Base-by-base conservation (phyloP, 2,797 vertebrate genomes). In the Hippopotamyrus pictus region DNA sequence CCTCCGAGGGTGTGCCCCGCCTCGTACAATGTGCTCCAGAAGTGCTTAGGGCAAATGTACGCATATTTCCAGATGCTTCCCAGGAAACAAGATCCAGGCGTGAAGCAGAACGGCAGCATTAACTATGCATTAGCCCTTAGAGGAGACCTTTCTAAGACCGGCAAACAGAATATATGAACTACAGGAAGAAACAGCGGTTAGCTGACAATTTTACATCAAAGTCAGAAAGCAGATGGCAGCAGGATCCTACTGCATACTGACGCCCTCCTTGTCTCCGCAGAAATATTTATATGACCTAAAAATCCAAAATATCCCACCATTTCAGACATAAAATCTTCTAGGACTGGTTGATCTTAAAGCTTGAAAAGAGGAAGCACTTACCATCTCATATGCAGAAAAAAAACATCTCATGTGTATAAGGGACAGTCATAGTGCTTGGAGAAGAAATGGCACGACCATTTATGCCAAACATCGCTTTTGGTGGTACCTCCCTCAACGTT, bases 181-280 rank as follows among this genome's bases (percentile, higher is more conserved):
- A 48, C 46, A 51, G 22, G 46, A 51, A 29, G 22, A 53, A 53
- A 11, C 1, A 51, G 19, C 46, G 3, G 46, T 53, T 29, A 53
- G 46, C 83, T 22, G 46, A 29, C 83, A 12, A 85, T 85, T 85
- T 85, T 25, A 85, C 83, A 25, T 85, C 83, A 85, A 85, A 85
- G 83, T 29, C 48, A 33, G 19, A 37, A 59, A 46, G 79, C 76
- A 69, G 87, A 88, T 85, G 83, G 83, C 83, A 85, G 19, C 46
- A 50, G 83, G 46, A 85, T 29, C 12, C 46, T 85, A 22, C 25
- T 22, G 48, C 46, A 85, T 14, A 6, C 83, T 50, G 25, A 53
- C 83, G 14, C 11, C n/a, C 9, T 22, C 22, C 83, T 51, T 50
- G 22, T 22, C 44, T 25, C 17, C 11, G 2, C 83, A 85, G 83